phyloP scores from a whole-genome alignment of 1,140 invertebrate genomes.

The Drosophila simulans region DNA sequence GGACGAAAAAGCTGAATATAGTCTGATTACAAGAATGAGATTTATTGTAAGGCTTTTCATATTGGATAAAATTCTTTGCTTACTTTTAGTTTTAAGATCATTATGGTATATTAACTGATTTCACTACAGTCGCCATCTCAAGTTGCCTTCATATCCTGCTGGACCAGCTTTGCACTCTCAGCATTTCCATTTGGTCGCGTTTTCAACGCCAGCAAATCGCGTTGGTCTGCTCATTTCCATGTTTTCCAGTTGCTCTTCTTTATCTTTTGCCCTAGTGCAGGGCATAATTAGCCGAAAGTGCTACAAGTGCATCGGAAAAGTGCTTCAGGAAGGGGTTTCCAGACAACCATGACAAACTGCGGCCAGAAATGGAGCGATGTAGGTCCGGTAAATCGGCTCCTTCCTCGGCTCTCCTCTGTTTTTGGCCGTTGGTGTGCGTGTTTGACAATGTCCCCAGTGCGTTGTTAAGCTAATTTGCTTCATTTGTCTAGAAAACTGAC shows the following conservation, averaged over 20 bases:
- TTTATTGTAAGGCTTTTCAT: too few species aligned
- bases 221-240: constrained; percentile 6
- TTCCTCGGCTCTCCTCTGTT: not conserved
- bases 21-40: too few species aligned
- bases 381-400: constrained; percentile 28
- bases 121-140: not conserved
- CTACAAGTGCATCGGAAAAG: constrained; percentile 57
- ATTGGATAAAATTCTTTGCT: too few species aligned
- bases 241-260: constrained; percentile 5
- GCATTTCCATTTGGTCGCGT: constrained; percentile 39
- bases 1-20: too few species aligned
- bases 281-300: constrained; percentile 70
- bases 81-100: too few species aligned
- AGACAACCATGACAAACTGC: constrained; percentile 23
- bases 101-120: too few species aligned
- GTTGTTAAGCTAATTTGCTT: constrained; percentile 83
- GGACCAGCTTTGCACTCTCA: constrained; percentile 19
- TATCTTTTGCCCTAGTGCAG: constrained; percentile 27
- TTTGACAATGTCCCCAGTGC: constrained; percentile 71
- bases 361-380: constrained; percentile 39
- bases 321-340: constrained; percentile 1
- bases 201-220: constrained; percentile 46
- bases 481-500: constrained; percentile 81
- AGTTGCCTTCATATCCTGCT: not conserved
- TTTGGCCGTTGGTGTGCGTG: constrained; percentile 29